Conservation (phyloP, 2,113 vertebrate species). For the Cynoglossus semilaevis region DNA sequence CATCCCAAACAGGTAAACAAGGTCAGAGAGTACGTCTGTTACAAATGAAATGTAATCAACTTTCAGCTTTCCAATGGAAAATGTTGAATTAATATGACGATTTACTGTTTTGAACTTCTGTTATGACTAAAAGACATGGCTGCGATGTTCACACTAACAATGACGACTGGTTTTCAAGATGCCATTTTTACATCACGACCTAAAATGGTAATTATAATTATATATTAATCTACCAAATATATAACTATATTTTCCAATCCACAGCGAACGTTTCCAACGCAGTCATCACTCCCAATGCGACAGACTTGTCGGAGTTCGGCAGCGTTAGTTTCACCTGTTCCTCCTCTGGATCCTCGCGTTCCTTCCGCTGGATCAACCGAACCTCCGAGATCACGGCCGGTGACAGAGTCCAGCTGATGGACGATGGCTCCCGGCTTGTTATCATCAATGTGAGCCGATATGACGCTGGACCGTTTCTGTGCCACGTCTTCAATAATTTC, state of each 20-base stretch:
- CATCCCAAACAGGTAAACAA: too few relatives aligned
- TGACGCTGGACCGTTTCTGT: constrained; percentile 45
- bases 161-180: too few relatives aligned
- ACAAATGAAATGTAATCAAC: too few relatives aligned
- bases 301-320: constrained; percentile 50
- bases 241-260: neutral
- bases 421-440: constrained; percentile 40
- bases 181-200: too few relatives aligned
- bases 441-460: constrained; percentile 41
- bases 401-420: constrained; percentile 49
- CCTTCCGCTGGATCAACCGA: constrained; percentile 56
- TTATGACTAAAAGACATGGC: too few relatives aligned
- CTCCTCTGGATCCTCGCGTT: constrained; percentile 43
- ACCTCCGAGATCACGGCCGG: constrained; percentile 50
- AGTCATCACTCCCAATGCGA: neutral
- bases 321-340: constrained; percentile 53
- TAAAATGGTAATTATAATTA: too few relatives aligned
- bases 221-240: too few relatives aligned
- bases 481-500: constrained; percentile 28
- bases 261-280: constrained; percentile 21
- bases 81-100: too few relatives aligned
- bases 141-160: too few relatives aligned
- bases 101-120: too few relatives aligned
- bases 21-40: too few relatives aligned
- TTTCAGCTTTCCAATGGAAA: too few relatives aligned